A percentile compares a stretch with the other conserved stretches of the same genome.
phyloP scores from a whole-genome alignment of 2,888 invertebrate species.

The Microdon myrmicae region DNA sequence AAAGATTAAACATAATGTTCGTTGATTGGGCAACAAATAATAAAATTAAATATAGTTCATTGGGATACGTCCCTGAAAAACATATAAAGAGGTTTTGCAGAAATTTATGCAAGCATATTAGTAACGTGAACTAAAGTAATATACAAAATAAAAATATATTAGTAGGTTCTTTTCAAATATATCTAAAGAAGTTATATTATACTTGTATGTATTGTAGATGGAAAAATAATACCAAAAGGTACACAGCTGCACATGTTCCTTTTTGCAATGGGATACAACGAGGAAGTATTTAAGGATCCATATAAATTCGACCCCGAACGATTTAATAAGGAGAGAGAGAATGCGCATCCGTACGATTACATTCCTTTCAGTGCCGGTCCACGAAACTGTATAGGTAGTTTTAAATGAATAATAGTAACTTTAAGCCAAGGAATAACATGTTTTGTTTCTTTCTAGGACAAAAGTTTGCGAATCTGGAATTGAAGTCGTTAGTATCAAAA shows the following conservation, averaged over 20 bases:
- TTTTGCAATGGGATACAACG: slow-evolving; percentile 59
- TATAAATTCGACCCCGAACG: slow-evolving; percentile 68
- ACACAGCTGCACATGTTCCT: slow-evolving; percentile 57
- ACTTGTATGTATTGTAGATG: slow-evolving; percentile 60
- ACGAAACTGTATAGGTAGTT: slow-evolving; percentile 71
- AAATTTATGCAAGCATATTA: too few species aligned
- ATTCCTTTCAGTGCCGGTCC: slow-evolving; percentile 75
- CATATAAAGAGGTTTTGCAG: too few species aligned
- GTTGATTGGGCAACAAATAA: too few species aligned
- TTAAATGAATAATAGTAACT: too few species aligned
- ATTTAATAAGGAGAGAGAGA: slow-evolving; percentile 64
- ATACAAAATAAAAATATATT: too few species aligned
- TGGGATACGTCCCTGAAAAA: too few species aligned
- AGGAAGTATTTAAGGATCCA: slow-evolving; percentile 60
- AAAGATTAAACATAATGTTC: too few species aligned
- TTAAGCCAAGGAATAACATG: neutral
- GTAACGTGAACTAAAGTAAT: too few species aligned
- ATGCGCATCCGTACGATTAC: slow-evolving; percentile 69
- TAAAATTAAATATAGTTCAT: too few species aligned
- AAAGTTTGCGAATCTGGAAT: slow-evolving; percentile 69
- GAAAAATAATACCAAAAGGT: slow-evolving; percentile 58
- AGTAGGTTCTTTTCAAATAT: too few species aligned
- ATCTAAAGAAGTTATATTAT: too few species aligned
- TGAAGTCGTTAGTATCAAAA: slow-evolving; percentile 70
- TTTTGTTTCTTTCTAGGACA: slow-evolving; percentile 58